A percentile compares a stretch with the other conserved stretches of the same genome.
Conservation (phyloP, 2,113 vertebrate species). For the Thymallus thymallus region DNA sequence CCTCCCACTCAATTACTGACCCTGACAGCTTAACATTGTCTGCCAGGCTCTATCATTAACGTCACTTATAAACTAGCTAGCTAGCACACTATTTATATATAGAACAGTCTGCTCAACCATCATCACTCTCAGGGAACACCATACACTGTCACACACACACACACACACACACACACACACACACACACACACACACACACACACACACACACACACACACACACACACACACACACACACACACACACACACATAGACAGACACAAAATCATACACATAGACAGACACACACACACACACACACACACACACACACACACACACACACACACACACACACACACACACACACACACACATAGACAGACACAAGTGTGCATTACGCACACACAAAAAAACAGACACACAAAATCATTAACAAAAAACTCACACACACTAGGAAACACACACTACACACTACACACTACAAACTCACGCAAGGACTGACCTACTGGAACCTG, state of each 20-base stretch:
- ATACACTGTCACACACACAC: not conserved
- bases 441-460: conserved; percentile 3
- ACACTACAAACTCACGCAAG: not conserved
- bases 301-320: not conserved
- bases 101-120: conserved; percentile 41
- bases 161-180: not conserved
- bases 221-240: not conserved
- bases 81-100: conserved; percentile 49
- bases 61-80: conserved; percentile 57
- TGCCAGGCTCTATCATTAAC: conserved; percentile 59
- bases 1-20: conserved; percentile 63
- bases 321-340: too few relatives aligned
- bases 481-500: conserved; percentile 18
- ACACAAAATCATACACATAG: conserved; percentile 5
- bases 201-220: not conserved
- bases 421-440: not conserved
- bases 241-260: not conserved
- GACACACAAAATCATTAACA: conserved; percentile 6
- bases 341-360: too few relatives aligned
- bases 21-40: conserved; percentile 62
- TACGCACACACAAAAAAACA: not conserved
- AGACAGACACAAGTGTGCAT: conserved; percentile 1
- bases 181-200: not conserved
- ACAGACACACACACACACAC: not conserved
- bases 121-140: conserved; percentile 10